Evolutionary conservation across 2,888 invertebrate species (phyloP), one percentile per base, ranked within the genome.

Genomic region (Gastrophysa polygoni): DNA sequence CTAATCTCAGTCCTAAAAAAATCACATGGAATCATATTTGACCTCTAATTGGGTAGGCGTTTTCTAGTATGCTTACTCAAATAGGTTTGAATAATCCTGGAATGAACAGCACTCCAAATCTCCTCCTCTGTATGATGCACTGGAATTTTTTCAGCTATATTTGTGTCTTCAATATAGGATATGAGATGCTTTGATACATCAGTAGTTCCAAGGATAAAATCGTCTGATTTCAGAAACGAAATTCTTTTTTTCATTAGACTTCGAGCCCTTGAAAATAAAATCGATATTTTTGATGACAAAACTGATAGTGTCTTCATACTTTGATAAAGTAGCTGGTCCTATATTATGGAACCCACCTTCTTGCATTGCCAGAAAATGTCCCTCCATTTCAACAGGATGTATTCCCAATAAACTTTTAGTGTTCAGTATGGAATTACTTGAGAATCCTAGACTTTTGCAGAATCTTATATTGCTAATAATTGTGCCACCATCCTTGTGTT

Each of bases 341-440:
- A 85, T 75, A 11, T 75, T 66, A 1, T 71, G 63, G 67, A 88
- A 88, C 14, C 87, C 86, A 74, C 87, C 87, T 79, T 90, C 90
- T 66, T 80, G 81, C 11, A 90, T 78, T 47, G 88, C 85, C 72
- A 83, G 82, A 63, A 85, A 85, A 70, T 89, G 87, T 72, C 89
- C 88, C 52, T 86, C 84, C 71, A 89, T 76, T 28, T 85, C 84
- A 20, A 85, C 79, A 1, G 85, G 83, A 70, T 85, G 84, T 75
- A 84, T 82, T 56, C 83, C 83, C n/a, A 90, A 82, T 2, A 90
- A 62, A 28, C 7, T 83, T 0, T 87, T 86, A 68, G 85, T 82
- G 1, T 78, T 64, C 43, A 86, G 80, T 14, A 89, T 86, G 21
- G 87, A 86, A 20, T 82, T 69, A 1, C 84, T 77, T 0, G 80